These are phyloP conservation scores for Tinea pellionella DNA, from an alignment of 2,888 invertebrate species.

Conservation along the genomic window DNA sequence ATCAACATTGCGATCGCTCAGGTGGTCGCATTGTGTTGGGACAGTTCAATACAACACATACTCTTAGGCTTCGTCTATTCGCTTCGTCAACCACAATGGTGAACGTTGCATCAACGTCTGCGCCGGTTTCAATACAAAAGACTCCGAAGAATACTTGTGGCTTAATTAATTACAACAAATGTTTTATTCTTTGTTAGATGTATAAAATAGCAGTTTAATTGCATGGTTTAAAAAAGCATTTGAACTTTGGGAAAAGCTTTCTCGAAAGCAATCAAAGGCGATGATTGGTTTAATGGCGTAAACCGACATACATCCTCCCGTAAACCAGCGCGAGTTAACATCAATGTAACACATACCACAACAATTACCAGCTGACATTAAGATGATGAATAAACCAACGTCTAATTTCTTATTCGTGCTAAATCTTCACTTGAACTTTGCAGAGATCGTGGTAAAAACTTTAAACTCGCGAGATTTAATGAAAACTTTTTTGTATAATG, in stretches of 20 bases:
- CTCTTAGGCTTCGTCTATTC: slow-evolving; percentile 34
- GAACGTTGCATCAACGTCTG: slow-evolving; percentile 28
- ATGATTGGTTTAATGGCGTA: not conserved
- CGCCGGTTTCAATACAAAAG: slow-evolving; percentile 14
- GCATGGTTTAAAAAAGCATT: not conserved
- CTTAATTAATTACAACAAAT: slow-evolving; percentile 1
- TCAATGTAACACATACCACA: not conserved
- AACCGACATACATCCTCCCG: not conserved
- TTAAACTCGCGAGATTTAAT: not conserved
- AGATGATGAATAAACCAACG: not conserved
- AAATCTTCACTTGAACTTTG: not conserved
- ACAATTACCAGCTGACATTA: slow-evolving; percentile 7
- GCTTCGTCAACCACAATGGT: slow-evolving; percentile 23
- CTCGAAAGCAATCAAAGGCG: not conserved
- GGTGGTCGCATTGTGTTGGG: slow-evolving; percentile 34
- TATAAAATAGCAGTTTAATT: not conserved
- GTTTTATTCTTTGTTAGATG: not conserved
- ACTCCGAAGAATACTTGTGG: not conserved
- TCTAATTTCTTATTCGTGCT: not conserved
- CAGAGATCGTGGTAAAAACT: not conserved
- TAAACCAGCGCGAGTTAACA: not conserved
- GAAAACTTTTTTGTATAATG: not conserved
- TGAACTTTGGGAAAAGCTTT: not conserved
- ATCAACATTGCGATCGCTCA: slow-evolving; percentile 29
- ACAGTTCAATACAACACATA: slow-evolving; percentile 47